Percentiles rank a stretch among this genome's conserved stretches.
phyloP scores from a whole-genome alignment of 2,888 invertebrate species.

The Apomyelois bistriatella region DNA sequence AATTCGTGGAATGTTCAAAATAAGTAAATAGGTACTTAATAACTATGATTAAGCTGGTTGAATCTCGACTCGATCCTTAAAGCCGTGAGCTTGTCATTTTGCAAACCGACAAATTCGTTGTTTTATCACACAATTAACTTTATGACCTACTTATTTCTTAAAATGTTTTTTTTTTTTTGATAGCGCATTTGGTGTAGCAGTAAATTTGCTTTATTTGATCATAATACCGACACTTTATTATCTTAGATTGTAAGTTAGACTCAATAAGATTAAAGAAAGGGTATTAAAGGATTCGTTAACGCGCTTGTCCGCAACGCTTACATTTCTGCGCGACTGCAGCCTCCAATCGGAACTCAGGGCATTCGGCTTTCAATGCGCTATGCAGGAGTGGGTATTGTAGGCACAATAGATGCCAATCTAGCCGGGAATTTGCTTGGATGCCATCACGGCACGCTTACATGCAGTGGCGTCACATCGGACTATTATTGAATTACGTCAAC shows the following conservation, averaged over 20 bases:
- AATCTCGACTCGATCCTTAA: too few relatives aligned
- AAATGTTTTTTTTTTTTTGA: too few relatives aligned
- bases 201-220: too few relatives aligned
- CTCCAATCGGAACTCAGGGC: conserved; percentile 60
- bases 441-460: conserved; percentile 31
- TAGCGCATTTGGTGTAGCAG: too few relatives aligned
- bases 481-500: conserved; percentile 16
- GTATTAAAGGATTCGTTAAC: neutral
- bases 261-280: neutral
- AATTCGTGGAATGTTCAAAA: too few relatives aligned
- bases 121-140: too few relatives aligned
- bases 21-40: too few relatives aligned
- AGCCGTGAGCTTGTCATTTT: too few relatives aligned
- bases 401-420: conserved; percentile 72
- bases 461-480: conserved; percentile 12
- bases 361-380: conserved; percentile 64
- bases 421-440: conserved; percentile 62
- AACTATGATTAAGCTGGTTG: too few relatives aligned
- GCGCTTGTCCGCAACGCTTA: conserved; percentile 15
- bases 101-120: too few relatives aligned
- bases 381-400: conserved; percentile 42
- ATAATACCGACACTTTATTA: too few relatives aligned
- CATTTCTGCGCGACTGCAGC: conserved; percentile 23
- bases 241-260: neutral
- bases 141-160: too few relatives aligned